A percentile compares a stretch with the other conserved stretches of the same genome.
These are phyloP conservation scores for Nothura maculosa DNA, from an alignment of 2,797 vertebrate genomes.

Conservation along the genomic window DNA sequence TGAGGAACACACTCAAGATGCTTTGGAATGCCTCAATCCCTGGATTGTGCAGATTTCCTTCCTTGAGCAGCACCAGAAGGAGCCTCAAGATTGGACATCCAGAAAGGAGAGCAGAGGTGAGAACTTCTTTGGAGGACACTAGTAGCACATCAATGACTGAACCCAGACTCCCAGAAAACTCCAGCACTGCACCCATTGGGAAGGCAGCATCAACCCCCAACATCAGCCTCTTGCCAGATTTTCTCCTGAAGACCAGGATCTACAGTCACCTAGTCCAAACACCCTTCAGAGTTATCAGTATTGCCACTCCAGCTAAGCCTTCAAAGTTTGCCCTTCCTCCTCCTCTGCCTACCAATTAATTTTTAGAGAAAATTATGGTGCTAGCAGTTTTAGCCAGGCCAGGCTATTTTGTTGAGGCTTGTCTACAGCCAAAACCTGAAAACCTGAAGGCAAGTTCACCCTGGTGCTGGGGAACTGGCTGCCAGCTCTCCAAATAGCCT, in stretches of 20 bases:
- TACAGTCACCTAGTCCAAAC: background rate
- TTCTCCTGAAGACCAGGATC: background rate
- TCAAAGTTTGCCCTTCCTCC: background rate
- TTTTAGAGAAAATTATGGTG: background rate
- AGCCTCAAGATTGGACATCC: background rate
- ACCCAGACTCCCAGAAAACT: background rate
- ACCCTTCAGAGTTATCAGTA: background rate
- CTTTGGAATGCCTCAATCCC: background rate
- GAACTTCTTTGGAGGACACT: background rate
- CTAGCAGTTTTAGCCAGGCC: constrained; percentile 5
- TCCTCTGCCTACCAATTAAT: constrained; percentile 16
- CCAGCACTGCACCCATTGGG: background rate
- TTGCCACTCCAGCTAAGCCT: background rate
- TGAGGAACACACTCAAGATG: background rate
- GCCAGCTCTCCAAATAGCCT: rapidly evolving
- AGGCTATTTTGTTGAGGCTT: background rate
- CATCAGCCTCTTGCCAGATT: background rate
- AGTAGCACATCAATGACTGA: background rate
- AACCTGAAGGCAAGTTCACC: background rate
- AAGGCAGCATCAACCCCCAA: background rate
- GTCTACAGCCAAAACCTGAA: background rate
- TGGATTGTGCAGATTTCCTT: background rate
- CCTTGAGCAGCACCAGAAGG: background rate
- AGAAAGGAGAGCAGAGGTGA: background rate
- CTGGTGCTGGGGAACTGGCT: background rate